A percentile compares a stretch with the other conserved stretches of the same genome.
phyloP scores from a whole-genome alignment of 1,140 invertebrate species.

The Ridgeia piscesae region DNA sequence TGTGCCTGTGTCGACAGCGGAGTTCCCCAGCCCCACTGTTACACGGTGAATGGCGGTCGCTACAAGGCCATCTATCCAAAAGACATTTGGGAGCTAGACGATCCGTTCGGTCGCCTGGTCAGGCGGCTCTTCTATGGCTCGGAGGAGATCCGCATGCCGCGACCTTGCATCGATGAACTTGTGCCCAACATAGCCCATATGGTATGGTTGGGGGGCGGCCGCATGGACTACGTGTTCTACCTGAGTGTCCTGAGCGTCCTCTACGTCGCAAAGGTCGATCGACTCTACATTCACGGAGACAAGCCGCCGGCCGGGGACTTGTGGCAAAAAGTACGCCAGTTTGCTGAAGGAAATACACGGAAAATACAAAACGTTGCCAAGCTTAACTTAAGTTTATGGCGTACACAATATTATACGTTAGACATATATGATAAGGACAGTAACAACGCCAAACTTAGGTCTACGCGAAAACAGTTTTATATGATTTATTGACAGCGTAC shows the following conservation, averaged over 20 bases:
- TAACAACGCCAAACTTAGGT: too few relatives aligned
- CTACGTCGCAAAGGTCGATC: slow-evolving; percentile 30
- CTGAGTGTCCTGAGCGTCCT: slow-evolving; percentile 29
- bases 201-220: slow-evolving; percentile 30
- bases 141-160: slow-evolving; percentile 24
- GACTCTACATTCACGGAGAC: slow-evolving; percentile 30
- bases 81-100: slow-evolving; percentile 31
- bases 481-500: too few relatives aligned
- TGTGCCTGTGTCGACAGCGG: neutral
- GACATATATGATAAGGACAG: too few relatives aligned
- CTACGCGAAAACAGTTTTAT: too few relatives aligned
- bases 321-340: neutral
- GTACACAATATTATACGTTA: neutral
- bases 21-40: slow-evolving; percentile 13
- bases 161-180: slow-evolving; percentile 21
- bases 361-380: neutral
- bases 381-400: neutral
- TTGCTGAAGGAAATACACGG: neutral
- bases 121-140: slow-evolving; percentile 27
- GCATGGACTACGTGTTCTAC: slow-evolving; percentile 31
- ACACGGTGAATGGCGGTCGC: slow-evolving; percentile 15
- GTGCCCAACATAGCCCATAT: slow-evolving; percentile 34
- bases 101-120: slow-evolving; percentile 28
- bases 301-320: slow-evolving; percentile 13
- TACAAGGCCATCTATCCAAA: slow-evolving; percentile 30